phyloP scores from a whole-genome alignment of 2,113 vertebrate genomes.

The Colinus virginianus region DNA sequence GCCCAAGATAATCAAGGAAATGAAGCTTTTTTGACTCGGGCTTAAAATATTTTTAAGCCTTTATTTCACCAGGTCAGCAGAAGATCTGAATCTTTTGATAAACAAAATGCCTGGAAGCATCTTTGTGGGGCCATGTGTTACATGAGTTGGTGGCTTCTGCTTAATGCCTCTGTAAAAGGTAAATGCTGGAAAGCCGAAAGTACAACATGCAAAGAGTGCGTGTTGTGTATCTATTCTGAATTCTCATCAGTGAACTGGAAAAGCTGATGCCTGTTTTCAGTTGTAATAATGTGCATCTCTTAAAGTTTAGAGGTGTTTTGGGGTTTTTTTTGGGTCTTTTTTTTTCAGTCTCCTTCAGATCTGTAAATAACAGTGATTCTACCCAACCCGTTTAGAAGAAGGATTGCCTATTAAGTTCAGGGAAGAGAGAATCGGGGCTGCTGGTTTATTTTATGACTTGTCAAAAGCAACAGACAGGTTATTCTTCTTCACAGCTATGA shows the following conservation, averaged over 20 bases:
- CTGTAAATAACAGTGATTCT: conserved; percentile 34
- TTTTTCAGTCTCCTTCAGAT: conserved; percentile 15
- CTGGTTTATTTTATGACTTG: background rate
- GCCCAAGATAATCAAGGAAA: conserved; percentile 54
- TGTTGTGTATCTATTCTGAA: conserved; percentile 82
- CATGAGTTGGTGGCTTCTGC: conserved; percentile 64
- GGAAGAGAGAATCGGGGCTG: conserved; percentile 17
- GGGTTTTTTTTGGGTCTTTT: no score
- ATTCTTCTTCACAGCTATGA: conserved; percentile 1
- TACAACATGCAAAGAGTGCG: conserved; percentile 60
- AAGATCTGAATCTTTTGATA: conserved; percentile 75
- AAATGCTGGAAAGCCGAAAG: conserved; percentile 69
- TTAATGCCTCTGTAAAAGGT: conserved; percentile 71
- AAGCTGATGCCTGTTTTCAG: conserved; percentile 76
- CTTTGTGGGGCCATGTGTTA: conserved; percentile 77
- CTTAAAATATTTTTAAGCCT: conserved; percentile 80
- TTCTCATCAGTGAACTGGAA: conserved; percentile 80
- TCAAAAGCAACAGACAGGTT: background rate
- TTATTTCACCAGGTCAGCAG: conserved; percentile 67
- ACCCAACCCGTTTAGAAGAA: background rate
- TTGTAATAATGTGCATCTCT: conserved; percentile 78
- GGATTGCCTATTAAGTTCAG: background rate
- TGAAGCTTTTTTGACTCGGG: conserved; percentile 60
- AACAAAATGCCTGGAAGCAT: conserved; percentile 67
- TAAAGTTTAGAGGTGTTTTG: background rate